These are phyloP conservation scores for Vimba vimba DNA, from an alignment of 2,113 vertebrate species.

Conservation along the genomic window DNA sequence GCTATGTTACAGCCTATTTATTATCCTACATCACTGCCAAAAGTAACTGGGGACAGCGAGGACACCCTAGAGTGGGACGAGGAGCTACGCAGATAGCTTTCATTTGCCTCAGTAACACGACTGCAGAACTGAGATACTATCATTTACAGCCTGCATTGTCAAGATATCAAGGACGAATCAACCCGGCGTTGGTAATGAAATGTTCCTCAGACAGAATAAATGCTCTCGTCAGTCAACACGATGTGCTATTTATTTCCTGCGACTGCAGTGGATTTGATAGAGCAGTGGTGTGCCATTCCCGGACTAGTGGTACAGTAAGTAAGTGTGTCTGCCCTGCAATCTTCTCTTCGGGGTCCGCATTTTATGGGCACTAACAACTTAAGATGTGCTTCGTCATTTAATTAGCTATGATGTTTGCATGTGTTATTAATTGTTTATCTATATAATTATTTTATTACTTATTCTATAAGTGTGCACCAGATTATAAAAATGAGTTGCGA, in stretches of 20 bases:
- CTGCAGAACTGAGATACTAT: conserved; percentile 6
- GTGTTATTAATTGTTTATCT: background rate
- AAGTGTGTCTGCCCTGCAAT: background rate
- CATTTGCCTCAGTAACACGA: background rate
- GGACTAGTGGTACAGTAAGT: conserved; percentile 17
- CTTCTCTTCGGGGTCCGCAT: background rate
- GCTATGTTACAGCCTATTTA: background rate
- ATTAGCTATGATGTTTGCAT: background rate
- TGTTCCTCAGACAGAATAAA: background rate
- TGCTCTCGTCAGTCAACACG: conserved; percentile 23
- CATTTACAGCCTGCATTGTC: conserved; percentile 1
- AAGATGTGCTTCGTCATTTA: background rate
- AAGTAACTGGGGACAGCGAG: background rate
- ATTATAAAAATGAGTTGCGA: background rate
- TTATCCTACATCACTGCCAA: background rate
- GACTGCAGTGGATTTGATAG: background rate
- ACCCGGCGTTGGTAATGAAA: background rate
- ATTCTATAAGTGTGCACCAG: background rate
- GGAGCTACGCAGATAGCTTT: background rate
- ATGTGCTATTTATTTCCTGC: conserved; percentile 9
- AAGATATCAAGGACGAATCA: background rate
- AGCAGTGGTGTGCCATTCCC: background rate
- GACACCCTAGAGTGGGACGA: background rate
- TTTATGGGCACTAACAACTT: background rate
- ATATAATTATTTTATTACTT: background rate